These are phyloP conservation scores for Eupeodes latifasciatus DNA, from an alignment of 2,888 invertebrate species.

Conservation along the genomic window DNA sequence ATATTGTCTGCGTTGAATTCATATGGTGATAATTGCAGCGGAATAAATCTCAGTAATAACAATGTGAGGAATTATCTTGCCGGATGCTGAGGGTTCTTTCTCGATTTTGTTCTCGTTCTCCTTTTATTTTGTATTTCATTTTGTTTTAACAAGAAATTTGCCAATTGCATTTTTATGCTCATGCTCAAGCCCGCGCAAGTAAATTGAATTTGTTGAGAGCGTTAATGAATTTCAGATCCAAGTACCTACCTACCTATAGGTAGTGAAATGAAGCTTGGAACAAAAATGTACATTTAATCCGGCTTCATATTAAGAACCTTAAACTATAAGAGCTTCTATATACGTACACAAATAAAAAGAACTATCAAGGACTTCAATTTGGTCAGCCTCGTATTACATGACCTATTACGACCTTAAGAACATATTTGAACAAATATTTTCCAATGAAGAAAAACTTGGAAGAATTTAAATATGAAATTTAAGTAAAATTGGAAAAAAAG, in stretches of 20 bases:
- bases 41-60: conserved; percentile 75
- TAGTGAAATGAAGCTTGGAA: background rate
- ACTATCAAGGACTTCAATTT: too few relatives aligned
- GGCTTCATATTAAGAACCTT: too few relatives aligned
- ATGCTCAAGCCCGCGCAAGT: conserved; percentile 39
- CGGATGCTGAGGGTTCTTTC: conserved; percentile 22
- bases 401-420: too few relatives aligned
- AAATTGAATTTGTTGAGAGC: conserved; percentile 60
- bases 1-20: conserved; percentile 49
- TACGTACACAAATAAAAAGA: too few relatives aligned
- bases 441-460: too few relatives aligned
- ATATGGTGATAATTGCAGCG: conserved; percentile 65
- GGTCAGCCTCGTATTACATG: too few relatives aligned
- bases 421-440: too few relatives aligned
- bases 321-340: too few relatives aligned
- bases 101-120: background rate
- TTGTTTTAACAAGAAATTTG: conserved; percentile 57
- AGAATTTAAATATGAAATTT: too few relatives aligned
- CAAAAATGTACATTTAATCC: background rate
- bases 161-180: conserved; percentile 70
- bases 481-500: too few relatives aligned
- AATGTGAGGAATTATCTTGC: conserved; percentile 71
- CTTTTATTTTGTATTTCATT: conserved; percentile 38
- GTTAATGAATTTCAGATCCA: conserved; percentile 50
- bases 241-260: background rate